Evolutionary conservation across 1,140 invertebrate species (phyloP).

Genomic region (Magallana angulata): DNA sequence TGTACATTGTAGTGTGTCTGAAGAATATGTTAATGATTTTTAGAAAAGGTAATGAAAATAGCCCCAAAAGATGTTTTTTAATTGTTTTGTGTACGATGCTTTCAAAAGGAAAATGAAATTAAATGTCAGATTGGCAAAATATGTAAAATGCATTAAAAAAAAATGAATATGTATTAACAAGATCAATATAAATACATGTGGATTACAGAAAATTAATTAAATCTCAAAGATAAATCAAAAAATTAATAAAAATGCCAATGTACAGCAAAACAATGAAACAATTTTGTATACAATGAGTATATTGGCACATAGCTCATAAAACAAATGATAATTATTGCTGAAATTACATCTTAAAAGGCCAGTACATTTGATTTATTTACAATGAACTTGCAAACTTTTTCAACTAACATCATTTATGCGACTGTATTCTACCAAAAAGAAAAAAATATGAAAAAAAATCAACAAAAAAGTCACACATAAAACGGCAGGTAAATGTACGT

Average conservation of each 20-base stretch:
- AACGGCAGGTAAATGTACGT: neutral
- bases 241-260: neutral
- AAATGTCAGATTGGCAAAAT: too few relatives aligned
- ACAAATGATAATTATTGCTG: conserved; percentile 25
- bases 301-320: conserved; percentile 31
- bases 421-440: too few relatives aligned
- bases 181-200: neutral
- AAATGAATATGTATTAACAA: neutral
- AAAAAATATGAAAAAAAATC: neutral
- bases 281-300: conserved; percentile 27
- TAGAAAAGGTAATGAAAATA: too few relatives aligned
- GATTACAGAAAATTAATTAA: neutral
- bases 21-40: too few relatives aligned
- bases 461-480: neutral
- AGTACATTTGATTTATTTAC: neutral
- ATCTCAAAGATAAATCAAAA: conserved; percentile 24
- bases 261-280: conserved; percentile 8
- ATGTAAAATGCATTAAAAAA: too few relatives aligned
- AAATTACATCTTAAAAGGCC: conserved; percentile 1
- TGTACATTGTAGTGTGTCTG: too few relatives aligned
- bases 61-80: too few relatives aligned
- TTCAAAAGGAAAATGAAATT: too few relatives aligned
- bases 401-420: too few relatives aligned
- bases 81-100: too few relatives aligned
- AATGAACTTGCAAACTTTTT: neutral